Percentiles rank a stretch among this genome's conserved stretches.
Evolutionary conservation across 2,888 invertebrate genomes (phyloP).

Genomic region (Aleiodes alternator): DNA sequence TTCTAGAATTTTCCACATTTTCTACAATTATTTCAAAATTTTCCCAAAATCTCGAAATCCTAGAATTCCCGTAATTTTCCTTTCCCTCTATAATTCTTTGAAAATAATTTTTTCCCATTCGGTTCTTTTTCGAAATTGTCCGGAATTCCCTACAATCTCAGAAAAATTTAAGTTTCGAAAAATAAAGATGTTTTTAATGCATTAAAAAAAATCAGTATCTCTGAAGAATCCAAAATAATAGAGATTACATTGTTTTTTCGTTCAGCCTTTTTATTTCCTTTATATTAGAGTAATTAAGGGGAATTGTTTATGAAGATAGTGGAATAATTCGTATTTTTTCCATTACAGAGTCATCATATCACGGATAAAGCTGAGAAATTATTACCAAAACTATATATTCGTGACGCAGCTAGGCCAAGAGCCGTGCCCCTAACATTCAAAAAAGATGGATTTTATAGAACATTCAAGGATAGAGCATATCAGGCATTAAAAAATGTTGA

Average conservation of each 20-base stretch:
- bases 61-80: too few relatives aligned
- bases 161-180: too few relatives aligned
- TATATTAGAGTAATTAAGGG: not conserved
- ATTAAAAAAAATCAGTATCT: too few relatives aligned
- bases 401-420: constrained; percentile 80
- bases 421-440: constrained; percentile 85
- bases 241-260: too few relatives aligned
- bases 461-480: constrained; percentile 80
- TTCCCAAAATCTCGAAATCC: too few relatives aligned
- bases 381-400: constrained; percentile 81
- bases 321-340: constrained; percentile 2
- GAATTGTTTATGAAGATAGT: not conserved
- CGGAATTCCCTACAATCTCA: too few relatives aligned
- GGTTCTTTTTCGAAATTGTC: too few relatives aligned
- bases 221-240: too few relatives aligned
- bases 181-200: too few relatives aligned
- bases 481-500: constrained; percentile 78
- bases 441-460: constrained; percentile 85
- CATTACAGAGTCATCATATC: constrained; percentile 79
- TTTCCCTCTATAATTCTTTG: too few relatives aligned
- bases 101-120: constrained; percentile 4
- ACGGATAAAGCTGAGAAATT: constrained; percentile 78
- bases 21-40: too few relatives aligned
- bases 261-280: not conserved
- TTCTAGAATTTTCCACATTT: too few relatives aligned